phyloP scores from a whole-genome alignment of 2,888 invertebrate genomes.

The Rhyacophila evoluta region DNA sequence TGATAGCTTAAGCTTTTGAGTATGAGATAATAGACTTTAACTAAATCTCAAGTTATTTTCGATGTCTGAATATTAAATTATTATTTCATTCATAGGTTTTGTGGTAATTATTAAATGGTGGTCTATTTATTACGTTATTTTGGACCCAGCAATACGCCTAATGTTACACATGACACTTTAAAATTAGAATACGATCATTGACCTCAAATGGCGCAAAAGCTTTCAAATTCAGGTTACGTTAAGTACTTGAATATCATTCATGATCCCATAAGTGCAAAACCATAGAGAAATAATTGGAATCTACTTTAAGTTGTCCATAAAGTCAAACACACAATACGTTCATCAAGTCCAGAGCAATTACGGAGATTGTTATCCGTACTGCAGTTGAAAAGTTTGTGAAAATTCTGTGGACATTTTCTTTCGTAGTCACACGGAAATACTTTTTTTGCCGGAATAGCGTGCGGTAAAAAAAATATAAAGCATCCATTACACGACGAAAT shows the following conservation, averaged over 20 bases:
- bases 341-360: constrained; percentile 16
- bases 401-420: constrained; percentile 20
- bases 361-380: constrained; percentile 27
- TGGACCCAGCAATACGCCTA: too few species aligned
- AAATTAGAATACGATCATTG: not conserved
- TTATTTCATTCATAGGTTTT: too few species aligned
- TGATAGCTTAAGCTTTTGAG: too few species aligned
- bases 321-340: not conserved
- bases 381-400: constrained; percentile 5
- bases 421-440: constrained; percentile 4
- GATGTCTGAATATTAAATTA: too few species aligned
- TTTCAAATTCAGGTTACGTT: not conserved
- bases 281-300: not conserved
- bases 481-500: not conserved
- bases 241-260: not conserved
- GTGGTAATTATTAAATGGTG: too few species aligned
- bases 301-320: not conserved
- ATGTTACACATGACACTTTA: not conserved
- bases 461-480: not conserved
- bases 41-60: too few species aligned
- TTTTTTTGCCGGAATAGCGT: not conserved
- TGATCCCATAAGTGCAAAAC: not conserved
- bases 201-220: not conserved
- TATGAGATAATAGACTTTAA: too few species aligned
- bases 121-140: too few species aligned